A percentile compares a stretch with the other conserved stretches of the same genome.
Evolutionary conservation across 1,140 invertebrate species (phyloP).

Genomic region (Drosophila obscura): DNA sequence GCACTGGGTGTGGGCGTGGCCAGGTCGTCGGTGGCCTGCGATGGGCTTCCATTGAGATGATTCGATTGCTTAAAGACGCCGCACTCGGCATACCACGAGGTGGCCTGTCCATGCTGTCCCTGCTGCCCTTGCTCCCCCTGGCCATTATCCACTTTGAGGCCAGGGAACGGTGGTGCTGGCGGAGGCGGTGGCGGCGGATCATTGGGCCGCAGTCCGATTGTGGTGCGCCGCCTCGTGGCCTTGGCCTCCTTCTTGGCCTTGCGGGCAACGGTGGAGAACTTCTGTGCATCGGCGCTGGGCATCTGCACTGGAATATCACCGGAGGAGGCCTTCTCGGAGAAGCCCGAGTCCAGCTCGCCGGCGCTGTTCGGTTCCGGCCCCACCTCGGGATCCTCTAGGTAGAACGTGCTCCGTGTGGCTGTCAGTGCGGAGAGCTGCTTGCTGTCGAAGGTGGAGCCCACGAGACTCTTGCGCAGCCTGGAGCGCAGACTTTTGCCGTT

Average conservation of each 20-base stretch:
- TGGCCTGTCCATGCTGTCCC: conserved; percentile 23
- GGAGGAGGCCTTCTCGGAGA: conserved; percentile 81
- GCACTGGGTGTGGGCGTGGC: conserved; percentile 58
- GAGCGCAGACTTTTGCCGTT: conserved; percentile 84
- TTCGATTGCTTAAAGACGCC: conserved; percentile 84
- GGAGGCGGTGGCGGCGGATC: conserved; percentile 83
- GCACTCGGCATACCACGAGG: conserved; percentile 85
- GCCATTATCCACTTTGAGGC: conserved; percentile 26
- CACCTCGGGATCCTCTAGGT: conserved; percentile 85
- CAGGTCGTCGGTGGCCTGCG: conserved; percentile 34
- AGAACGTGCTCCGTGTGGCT: conserved; percentile 87
- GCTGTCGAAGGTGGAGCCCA: conserved; percentile 84
- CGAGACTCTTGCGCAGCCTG: conserved; percentile 84
- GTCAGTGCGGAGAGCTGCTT: conserved; percentile 64
- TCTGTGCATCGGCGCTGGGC: conserved; percentile 54
- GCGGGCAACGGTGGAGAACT: conserved; percentile 66
- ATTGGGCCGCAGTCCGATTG: conserved; percentile 71
- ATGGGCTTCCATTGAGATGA: neutral
- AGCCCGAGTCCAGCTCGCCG: conserved; percentile 86
- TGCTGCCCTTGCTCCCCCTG: conserved; percentile 4
- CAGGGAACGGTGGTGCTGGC: conserved; percentile 7
- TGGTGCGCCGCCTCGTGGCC: conserved; percentile 64
- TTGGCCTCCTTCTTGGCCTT: conserved; percentile 72
- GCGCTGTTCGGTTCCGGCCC: conserved; percentile 61
- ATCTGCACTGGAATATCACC: conserved; percentile 28